Evolutionary conservation across 2,113 vertebrate genomes (phyloP).

Genomic region (Phylloscopus whistleri): DNA sequence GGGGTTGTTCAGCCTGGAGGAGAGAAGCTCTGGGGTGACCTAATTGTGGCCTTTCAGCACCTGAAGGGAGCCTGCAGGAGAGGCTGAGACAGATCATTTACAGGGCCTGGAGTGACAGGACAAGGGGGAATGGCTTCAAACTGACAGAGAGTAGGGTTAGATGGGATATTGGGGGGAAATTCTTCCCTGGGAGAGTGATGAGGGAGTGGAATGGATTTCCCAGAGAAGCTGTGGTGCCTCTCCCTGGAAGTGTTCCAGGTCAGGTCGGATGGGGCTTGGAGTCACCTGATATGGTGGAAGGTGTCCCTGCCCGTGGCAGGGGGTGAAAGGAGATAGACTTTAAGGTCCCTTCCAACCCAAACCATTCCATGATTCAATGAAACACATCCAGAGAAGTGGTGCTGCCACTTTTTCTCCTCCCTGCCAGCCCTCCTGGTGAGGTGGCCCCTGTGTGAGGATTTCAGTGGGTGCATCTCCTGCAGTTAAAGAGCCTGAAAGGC

Average conservation of each 20-base stretch:
- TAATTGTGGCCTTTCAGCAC: background rate
- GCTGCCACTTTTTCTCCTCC: background rate
- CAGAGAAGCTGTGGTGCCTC: background rate
- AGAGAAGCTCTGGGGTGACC: background rate
- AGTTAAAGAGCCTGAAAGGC: background rate
- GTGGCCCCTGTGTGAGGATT: background rate
- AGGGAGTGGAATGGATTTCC: background rate
- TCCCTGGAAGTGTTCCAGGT: background rate
- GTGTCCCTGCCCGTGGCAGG: background rate
- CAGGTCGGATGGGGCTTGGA: background rate
- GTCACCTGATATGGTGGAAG: background rate
- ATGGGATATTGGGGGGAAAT: background rate
- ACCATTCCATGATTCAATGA: background rate
- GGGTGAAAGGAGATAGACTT: background rate
- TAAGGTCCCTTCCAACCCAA: background rate
- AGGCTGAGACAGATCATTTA: background rate
- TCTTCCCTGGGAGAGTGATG: background rate
- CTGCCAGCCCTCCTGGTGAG: background rate
- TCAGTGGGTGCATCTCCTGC: background rate
- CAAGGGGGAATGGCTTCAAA: background rate
- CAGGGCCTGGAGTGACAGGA: background rate
- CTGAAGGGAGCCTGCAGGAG: background rate
- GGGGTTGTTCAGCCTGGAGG: background rate
- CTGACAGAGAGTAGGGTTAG: background rate
- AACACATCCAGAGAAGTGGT: fast-evolving